Base-by-base conservation (phyloP, 2,113 vertebrate species). In the Rynchops niger region DNA sequence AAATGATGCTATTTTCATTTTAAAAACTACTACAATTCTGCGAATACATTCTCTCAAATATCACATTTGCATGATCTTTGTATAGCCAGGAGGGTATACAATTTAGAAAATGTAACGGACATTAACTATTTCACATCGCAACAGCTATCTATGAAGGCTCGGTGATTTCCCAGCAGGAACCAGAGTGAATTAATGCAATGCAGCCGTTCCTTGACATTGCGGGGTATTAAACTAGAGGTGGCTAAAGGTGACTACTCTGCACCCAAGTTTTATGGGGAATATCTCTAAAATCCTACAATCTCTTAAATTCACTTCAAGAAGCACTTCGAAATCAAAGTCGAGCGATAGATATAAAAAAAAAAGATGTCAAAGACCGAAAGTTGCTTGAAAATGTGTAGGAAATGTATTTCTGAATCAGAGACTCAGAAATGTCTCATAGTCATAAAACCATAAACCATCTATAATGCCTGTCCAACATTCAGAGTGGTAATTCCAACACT, bases 361-460 rank as follows among this genome's bases (percentile, higher is more conserved):
- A 22, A 38, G 12, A 29, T 7, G 22, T 30, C 47, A 30, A 81
- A 90, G 84, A 70, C 50, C 40, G 73, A 82, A 95, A 96, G 72
- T 86, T 86, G 38, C 59, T 79, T 92, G 80, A 65, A 93, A 96
- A 93, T 36, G 43, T 83, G 70, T 66, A 55, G 90, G 86, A 86
- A 95, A 95, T 67, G 82, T 59, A 73, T 92, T 96, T 94, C 43
- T 96, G 93, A 94, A 86, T 87, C 93, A 90, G 85, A 93, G 49
- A 86, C 82, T 12, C 50, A 82, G 95, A 77, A 94, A 94, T 47
- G 74, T 96, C 91, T 97, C 87, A 66, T 2, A 90, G 93, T 85
- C 91, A 95, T 93, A 95, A 96, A 97, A 32, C 85, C 95, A 92
- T 90, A 89, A 66, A 92, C 55, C 95, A 93, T 83, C 93, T 78